phyloP scores from a whole-genome alignment of 2,888 invertebrate species.

The Vanessa cardui region DNA sequence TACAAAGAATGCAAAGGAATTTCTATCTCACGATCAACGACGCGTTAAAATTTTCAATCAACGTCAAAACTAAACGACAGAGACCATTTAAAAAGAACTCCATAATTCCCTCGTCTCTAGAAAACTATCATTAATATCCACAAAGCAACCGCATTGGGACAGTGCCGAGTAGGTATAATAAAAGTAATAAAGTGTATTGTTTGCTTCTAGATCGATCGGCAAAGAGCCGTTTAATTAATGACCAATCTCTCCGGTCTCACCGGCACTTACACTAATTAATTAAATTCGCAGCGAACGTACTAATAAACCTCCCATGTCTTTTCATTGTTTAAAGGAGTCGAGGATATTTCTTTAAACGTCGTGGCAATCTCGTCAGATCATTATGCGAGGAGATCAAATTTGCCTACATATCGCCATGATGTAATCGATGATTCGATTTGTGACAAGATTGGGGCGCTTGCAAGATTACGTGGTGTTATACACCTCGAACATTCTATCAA shows the following conservation, averaged over 20 bases:
- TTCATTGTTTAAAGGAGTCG: conserved; percentile 33
- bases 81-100: conserved; percentile 21
- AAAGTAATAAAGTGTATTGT: conserved; percentile 78
- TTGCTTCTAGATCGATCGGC: conserved; percentile 74
- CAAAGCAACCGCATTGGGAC: conserved; percentile 35
- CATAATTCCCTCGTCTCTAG: conserved; percentile 25
- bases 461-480: conserved; percentile 15
- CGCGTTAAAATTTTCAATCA: conserved; percentile 12
- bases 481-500: conserved; percentile 12
- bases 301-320: conserved; percentile 42
- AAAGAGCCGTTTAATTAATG: conserved; percentile 78
- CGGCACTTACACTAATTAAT: conserved; percentile 80
- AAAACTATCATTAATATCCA: conserved; percentile 35
- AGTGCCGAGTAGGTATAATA: conserved; percentile 56
- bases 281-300: conserved; percentile 64
- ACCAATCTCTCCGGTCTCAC: conserved; percentile 77
- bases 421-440: conserved; percentile 63
- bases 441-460: conserved; percentile 53
- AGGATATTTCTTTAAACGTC: conserved; percentile 14
- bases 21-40: neutral
- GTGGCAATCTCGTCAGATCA: conserved; percentile 24
- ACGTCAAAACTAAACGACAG: conserved; percentile 5
- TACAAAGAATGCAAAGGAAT: neutral
- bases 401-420: conserved; percentile 50
- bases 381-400: conserved; percentile 42